Evolutionary conservation across 2,113 vertebrate genomes (phyloP).

Genomic region (Crotalus viridis): DNA sequence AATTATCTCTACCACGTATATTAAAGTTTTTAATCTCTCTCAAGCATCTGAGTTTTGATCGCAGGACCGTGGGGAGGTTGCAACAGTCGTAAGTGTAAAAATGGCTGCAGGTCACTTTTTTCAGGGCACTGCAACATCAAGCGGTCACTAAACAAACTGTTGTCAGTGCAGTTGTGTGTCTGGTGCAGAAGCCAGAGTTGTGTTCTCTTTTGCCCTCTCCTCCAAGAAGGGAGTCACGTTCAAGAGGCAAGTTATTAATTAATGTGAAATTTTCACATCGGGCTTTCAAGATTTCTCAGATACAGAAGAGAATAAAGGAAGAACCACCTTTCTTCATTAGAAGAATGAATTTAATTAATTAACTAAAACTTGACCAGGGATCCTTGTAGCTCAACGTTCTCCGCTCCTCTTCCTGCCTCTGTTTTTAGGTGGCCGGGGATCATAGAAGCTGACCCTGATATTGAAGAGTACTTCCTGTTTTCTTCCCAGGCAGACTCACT

Average conservation of each 20-base stretch:
- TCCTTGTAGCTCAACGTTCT: no score
- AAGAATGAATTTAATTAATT: not conserved
- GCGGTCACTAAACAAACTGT: no score
- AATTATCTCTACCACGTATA: no score
- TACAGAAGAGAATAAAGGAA: not conserved
- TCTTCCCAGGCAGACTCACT: slow-evolving; percentile 55
- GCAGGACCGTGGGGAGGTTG: not conserved
- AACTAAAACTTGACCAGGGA: not conserved
- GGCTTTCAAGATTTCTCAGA: not conserved
- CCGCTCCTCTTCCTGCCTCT: not conserved
- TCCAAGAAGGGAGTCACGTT: not conserved
- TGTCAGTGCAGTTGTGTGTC: not conserved
- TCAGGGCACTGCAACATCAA: not conserved
- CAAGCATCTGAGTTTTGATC: no score
- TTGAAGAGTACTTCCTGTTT: slow-evolving; percentile 67
- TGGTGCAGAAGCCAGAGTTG: no score
- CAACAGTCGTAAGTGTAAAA: not conserved
- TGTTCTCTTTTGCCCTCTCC: not conserved
- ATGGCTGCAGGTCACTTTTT: no score
- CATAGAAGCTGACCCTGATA: slow-evolving; percentile 71
- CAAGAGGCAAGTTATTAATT: not conserved
- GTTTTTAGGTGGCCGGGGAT: slow-evolving; percentile 74
- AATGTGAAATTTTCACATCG: not conserved
- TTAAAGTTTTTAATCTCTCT: no score
- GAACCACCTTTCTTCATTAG: not conserved